Evolutionary conservation across 2,113 vertebrate species (phyloP).

Genomic region (Psilopsiagon aurifrons): DNA sequence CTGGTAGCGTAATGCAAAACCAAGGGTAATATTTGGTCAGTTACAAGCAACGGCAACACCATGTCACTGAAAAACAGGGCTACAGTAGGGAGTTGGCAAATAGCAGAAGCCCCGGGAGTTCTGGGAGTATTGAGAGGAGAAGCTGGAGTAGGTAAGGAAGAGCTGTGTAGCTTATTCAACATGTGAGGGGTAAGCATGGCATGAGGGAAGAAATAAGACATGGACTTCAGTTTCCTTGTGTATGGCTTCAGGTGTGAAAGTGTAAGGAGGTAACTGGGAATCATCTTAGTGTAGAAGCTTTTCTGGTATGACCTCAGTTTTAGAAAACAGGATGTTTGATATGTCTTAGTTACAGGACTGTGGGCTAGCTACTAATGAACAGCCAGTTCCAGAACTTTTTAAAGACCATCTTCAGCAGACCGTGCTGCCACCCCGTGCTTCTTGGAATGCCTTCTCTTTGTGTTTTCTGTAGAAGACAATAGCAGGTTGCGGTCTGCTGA

Average conservation of each 20-base stretch:
- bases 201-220: background rate
- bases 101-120: background rate
- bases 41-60: background rate
- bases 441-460: background rate
- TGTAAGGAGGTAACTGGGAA: background rate
- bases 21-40: background rate
- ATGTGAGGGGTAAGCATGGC: background rate
- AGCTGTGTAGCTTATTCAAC: accelerated
- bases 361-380: background rate
- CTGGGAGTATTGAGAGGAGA: background rate
- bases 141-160: background rate
- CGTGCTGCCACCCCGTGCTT: background rate
- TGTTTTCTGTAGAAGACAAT: background rate
- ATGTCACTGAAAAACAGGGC: accelerated
- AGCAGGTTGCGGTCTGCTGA: background rate
- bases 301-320: background rate
- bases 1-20: background rate
- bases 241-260: background rate
- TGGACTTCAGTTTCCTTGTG: background rate
- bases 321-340: background rate
- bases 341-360: background rate
- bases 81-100: background rate
- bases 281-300: background rate
- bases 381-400: background rate
- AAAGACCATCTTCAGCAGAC: background rate